Base-by-base conservation (phyloP, 2,797 vertebrate species). In the Poeciliopsis infans region DNA sequence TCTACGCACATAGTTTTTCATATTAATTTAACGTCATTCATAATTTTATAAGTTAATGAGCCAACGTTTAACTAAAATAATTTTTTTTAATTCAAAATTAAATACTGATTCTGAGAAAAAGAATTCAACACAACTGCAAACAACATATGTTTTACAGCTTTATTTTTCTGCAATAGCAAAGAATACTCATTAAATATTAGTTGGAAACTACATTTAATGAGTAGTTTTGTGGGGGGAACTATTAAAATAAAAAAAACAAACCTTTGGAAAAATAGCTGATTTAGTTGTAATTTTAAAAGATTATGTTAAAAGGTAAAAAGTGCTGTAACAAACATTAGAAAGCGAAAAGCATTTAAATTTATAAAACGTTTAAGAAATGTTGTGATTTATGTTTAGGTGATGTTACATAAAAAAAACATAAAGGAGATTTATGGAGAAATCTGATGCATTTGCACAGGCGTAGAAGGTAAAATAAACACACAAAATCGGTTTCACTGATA, bases 391-490 rank as follows among this genome's bases (percentile, higher is more conserved):
- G 55, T 77, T 59, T 72, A 79, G 31, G 16, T 75, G 45, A 10
- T 28, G 61, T 59, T 84, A 55, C 81, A 61, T 77, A 74, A 70
- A 78, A 69, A 47, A 92, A 23, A 1, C 18, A 23, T 88, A 79
- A 77, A 76, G 7, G 1, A 53, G 2, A 61, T 89, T 79, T n/a
- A 28, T 0, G 36, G 81, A 46, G 66, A 79, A 83, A 87, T 75
- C 85, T 85, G 81, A 92, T 87, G 61, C 69, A 79, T 72, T 57
- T 77, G 79, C 75, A 72, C 81, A 10, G 36, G 20, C 10, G 6
- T 70, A 45, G 3, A 70, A 46, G 28, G 25, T 70, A 16, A 28
- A 28, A 43, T 45, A 16, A 71, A 7, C 68, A 41, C 41, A 68
- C 41, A 70, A 70, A 69, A 70, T 45, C 8, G 2, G 41, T 45